These are phyloP conservation scores for Xiphophorus hellerii DNA, from an alignment of 2,113 vertebrate species.

Conservation along the genomic window DNA sequence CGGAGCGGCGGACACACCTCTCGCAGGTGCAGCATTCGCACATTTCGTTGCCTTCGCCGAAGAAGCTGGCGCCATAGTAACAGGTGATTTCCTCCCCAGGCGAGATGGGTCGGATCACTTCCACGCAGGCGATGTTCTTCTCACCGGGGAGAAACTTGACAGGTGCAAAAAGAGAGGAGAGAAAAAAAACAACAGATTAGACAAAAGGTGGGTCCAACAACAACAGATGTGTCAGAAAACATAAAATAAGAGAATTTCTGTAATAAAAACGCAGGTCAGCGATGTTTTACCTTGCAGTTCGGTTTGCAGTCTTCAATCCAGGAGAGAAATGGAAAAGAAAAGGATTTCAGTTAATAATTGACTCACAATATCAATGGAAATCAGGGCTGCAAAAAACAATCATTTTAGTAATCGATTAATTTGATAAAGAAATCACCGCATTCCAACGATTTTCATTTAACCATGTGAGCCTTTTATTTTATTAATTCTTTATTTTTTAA, in stretches of 20 bases:
- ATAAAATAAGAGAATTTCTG: background rate
- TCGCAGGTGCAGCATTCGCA: conserved; percentile 94
- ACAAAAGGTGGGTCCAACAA: conserved; percentile 40
- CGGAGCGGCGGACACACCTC: conserved; percentile 78
- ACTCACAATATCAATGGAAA: background rate
- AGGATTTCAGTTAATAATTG: background rate
- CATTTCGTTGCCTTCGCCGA: conserved; percentile 92
- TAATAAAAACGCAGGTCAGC: background rate
- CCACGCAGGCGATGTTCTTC: conserved; percentile 88
- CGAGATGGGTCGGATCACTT: conserved; percentile 89
- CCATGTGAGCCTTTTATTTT: too few species aligned
- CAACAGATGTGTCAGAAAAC: conserved; percentile 11
- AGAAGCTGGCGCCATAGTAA: conserved; percentile 94
- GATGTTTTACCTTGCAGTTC: conserved; percentile 89
- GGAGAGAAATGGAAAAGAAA: background rate
- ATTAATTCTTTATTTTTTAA: too few species aligned
- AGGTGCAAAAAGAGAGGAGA: conserved; percentile 30
- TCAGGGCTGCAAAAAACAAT: background rate
- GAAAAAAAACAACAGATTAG: conserved; percentile 18
- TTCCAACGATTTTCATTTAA: too few species aligned
- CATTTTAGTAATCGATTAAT: too few species aligned
- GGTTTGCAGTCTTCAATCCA: conserved; percentile 87
- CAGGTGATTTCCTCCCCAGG: conserved; percentile 93
- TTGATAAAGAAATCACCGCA: too few species aligned
- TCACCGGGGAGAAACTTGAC: conserved; percentile 87